Conservation (phyloP, 2,113 vertebrate species). For the Apistogramma diplotaenia region DNA sequence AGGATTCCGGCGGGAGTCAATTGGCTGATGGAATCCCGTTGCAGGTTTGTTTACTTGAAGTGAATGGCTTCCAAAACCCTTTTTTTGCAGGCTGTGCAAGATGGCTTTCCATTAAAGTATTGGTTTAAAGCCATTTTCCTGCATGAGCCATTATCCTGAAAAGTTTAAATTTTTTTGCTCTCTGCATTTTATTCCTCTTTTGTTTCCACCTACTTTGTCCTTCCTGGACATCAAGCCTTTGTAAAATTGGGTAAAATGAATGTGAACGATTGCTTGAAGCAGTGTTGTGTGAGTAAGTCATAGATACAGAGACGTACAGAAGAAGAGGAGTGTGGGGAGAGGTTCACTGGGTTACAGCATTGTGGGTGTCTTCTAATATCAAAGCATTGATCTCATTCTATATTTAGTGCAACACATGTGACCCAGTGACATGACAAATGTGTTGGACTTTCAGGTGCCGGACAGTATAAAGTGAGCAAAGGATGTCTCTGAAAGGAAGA, state of each 20-base stretch:
- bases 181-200: not conserved
- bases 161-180: conserved; percentile 22
- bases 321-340: not conserved
- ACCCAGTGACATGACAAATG: conserved; percentile 17
- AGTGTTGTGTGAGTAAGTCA: conserved; percentile 21
- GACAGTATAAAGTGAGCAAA: not conserved
- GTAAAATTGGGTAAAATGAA: conserved; percentile 57
- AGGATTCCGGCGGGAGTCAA: not conserved
- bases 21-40: not conserved
- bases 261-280: conserved; percentile 51
- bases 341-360: conserved; percentile 6
- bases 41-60: conserved; percentile 4
- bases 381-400: conserved; percentile 46
- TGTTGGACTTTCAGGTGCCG: conserved; percentile 17
- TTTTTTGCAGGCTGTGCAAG: not conserved
- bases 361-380: conserved; percentile 52
- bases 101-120: conserved; percentile 28
- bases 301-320: conserved; percentile 21
- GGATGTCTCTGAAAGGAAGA: not conserved
- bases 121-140: conserved; percentile 26
- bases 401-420: conserved; percentile 32
- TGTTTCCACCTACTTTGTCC: conserved; percentile 42
- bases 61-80: not conserved
- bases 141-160: conserved; percentile 22
- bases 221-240: conserved; percentile 36